Conservation (phyloP, 2,797 vertebrate genomes). For the Gobio occitaniae region DNA sequence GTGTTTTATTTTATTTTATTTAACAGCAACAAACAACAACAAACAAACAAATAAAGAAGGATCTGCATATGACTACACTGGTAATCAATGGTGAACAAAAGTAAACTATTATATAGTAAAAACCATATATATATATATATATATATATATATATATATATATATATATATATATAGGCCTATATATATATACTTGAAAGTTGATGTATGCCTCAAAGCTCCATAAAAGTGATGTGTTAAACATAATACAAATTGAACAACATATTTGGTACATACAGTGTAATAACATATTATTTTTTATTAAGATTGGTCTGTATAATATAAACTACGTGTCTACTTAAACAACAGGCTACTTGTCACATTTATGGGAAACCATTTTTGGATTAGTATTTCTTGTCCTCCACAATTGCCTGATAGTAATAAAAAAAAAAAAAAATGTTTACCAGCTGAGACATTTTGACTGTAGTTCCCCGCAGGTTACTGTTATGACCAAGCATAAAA, state of each 20-base stretch:
- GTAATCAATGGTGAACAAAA: too few species aligned
- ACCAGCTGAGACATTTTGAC: not conserved
- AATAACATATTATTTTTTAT: not conserved
- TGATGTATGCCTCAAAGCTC: not conserved
- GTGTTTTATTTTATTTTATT: not conserved
- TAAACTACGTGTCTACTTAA: not conserved
- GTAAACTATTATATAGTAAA: too few species aligned
- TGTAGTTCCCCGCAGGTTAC: not conserved
- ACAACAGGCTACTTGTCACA: not conserved
- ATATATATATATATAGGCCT: too few species aligned
- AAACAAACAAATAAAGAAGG: not conserved
- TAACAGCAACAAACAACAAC: too few species aligned
- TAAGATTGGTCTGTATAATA: too few species aligned
- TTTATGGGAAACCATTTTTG: not conserved
- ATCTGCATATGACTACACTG: too few species aligned
- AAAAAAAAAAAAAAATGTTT: not conserved
- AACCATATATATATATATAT: too few species aligned
- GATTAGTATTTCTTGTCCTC: not conserved
- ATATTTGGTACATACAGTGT: not conserved
- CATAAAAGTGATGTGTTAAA: not conserved
- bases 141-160: too few species aligned
- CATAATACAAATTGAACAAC: not conserved
- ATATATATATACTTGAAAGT: not conserved
- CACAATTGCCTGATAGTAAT: not conserved
- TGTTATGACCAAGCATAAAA: not conserved